phyloP scores from a whole-genome alignment of 92 coral and sea anemone species.

The Palythoa heliodiscus region DNA sequence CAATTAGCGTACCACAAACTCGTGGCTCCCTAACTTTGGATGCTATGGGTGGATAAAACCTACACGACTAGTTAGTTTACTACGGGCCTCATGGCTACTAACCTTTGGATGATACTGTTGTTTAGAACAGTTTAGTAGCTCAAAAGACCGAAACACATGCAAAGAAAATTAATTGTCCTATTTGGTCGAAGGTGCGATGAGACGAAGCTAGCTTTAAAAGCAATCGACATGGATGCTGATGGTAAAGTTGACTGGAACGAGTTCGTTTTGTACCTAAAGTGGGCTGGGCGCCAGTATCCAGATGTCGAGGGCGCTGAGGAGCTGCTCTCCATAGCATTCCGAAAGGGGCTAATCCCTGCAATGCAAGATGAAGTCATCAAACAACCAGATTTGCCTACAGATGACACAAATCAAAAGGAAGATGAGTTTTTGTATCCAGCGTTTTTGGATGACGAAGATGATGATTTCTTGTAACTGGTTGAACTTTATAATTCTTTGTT shows the following conservation, averaged over 20 bases:
- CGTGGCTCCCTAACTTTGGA: slow-evolving; percentile 61
- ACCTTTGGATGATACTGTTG: neutral
- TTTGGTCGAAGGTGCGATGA: slow-evolving; percentile 59
- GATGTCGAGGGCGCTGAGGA: slow-evolving; percentile 61
- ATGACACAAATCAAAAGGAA: neutral
- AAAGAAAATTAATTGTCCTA: neutral
- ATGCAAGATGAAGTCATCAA: slow-evolving; percentile 69
- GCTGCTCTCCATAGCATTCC: slow-evolving; percentile 65
- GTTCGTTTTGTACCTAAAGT: slow-evolving; percentile 77
- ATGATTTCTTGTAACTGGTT: neutral
- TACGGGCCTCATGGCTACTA: neutral
- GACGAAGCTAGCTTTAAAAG: slow-evolving; percentile 68
- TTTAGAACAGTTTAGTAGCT: neutral
- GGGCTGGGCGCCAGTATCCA: slow-evolving; percentile 84
- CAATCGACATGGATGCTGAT: slow-evolving; percentile 77
- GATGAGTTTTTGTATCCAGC: neutral
- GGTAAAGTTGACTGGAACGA: slow-evolving; percentile 80
- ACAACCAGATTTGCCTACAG: slow-evolving; percentile 2
- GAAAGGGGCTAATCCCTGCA: slow-evolving; percentile 83
- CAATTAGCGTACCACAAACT: slow-evolving; percentile 44
- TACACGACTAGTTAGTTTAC: neutral
- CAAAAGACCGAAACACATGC: neutral
- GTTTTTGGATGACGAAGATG: neutral
- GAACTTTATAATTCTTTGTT: too few species aligned
- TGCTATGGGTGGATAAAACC: neutral